Evolutionary conservation across 2,888 invertebrate genomes (phyloP).

Genomic region (Itoplectis maculator): DNA sequence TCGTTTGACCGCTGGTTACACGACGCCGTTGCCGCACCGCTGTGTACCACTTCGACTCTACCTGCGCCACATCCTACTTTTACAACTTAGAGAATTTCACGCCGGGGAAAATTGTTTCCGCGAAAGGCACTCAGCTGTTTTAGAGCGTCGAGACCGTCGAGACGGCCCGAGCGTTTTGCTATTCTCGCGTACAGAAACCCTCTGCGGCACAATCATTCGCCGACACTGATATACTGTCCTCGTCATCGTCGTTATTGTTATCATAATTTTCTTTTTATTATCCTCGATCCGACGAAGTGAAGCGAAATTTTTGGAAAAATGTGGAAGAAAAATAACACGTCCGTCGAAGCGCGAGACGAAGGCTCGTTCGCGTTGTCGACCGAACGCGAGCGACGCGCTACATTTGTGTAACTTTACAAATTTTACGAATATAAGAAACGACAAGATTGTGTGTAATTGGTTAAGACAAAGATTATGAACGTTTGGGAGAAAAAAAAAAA

Average conservation of each 20-base stretch:
- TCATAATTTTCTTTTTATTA: neutral
- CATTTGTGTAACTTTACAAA: constrained; percentile 50
- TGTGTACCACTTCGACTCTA: constrained; percentile 20
- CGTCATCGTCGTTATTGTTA: constrained; percentile 63
- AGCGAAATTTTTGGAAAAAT: neutral
- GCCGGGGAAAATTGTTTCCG: constrained; percentile 36
- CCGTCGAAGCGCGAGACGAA: constrained; percentile 3
- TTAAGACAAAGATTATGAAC: constrained; percentile 57
- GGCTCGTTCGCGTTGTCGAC: constrained; percentile 39
- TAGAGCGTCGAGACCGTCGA: constrained; percentile 14
- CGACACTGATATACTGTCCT: constrained; percentile 58
- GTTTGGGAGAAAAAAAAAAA: constrained; percentile 38
- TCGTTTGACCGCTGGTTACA: constrained; percentile 43
- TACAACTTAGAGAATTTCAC: constrained; percentile 36
- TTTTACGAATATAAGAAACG: constrained; percentile 53
- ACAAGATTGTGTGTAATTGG: constrained; percentile 50
- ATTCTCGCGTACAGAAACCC: constrained; percentile 43
- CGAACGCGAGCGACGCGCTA: constrained; percentile 34
- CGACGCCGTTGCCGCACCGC: constrained; percentile 43
- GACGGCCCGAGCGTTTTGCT: constrained; percentile 37
- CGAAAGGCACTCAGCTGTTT: constrained; percentile 30
- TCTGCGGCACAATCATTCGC: constrained; percentile 58
- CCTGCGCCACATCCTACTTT: constrained; percentile 34
- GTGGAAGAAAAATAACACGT: neutral
- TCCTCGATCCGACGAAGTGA: neutral